Conservation (phyloP, 2,888 invertebrate species). For the Mechanitis mazaeus region DNA sequence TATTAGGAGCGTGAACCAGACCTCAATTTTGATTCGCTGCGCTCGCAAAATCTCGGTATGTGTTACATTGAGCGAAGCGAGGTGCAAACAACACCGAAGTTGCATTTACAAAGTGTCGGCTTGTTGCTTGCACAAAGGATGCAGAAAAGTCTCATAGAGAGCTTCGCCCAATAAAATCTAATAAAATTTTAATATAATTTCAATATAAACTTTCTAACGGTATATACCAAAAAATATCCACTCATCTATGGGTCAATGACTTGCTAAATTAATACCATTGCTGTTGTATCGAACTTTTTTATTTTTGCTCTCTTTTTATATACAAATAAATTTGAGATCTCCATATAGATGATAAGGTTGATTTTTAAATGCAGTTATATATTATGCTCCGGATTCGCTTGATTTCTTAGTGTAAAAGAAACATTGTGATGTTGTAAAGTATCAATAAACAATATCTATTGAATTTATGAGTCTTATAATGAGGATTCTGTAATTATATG, state of each 20-base stretch:
- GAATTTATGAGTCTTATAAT: background rate
- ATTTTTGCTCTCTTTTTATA: slow-evolving; percentile 35
- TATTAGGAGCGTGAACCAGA: too few species aligned
- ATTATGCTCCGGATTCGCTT: slow-evolving; percentile 54
- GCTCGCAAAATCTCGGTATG: too few species aligned
- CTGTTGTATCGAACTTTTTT: background rate
- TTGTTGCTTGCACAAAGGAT: too few species aligned
- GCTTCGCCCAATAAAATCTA: background rate
- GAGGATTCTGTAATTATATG: too few species aligned
- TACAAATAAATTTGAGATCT: slow-evolving; percentile 33
- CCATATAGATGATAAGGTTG: slow-evolving; percentile 35
- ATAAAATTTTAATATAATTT: background rate
- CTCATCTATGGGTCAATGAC: slow-evolving; percentile 29
- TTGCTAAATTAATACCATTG: slow-evolving; percentile 40
- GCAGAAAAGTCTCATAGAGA: too few species aligned
- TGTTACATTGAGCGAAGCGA: too few species aligned
- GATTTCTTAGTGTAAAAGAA: slow-evolving; percentile 45
- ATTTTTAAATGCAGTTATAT: slow-evolving; percentile 32
- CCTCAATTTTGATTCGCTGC: too few species aligned
- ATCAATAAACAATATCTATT: background rate
- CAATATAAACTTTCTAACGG: background rate
- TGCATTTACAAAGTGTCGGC: too few species aligned
- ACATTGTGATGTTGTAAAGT: slow-evolving; percentile 14
- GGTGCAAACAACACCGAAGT: too few species aligned
- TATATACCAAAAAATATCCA: slow-evolving; percentile 12